Evolutionary conservation across 2,113 vertebrate species (phyloP).

Genomic region (Hemibagrus wyckioides): DNA sequence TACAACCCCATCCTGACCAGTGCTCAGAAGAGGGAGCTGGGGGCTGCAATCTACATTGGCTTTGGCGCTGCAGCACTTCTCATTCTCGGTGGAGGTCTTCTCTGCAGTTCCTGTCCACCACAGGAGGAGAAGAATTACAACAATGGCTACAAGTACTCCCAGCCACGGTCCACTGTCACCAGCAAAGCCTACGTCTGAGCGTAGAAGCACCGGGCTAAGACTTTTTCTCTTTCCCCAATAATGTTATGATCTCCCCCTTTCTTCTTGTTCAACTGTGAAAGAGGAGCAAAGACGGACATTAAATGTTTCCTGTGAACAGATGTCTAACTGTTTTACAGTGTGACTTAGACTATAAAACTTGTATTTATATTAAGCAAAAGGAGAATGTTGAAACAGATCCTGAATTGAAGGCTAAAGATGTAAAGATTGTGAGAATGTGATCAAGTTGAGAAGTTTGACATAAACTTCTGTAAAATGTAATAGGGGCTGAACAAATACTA

Average conservation of each 20-base stretch:
- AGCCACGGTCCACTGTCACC: slow-evolving; percentile 61
- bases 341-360: not conserved
- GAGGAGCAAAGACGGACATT: not conserved
- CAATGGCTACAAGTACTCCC: slow-evolving; percentile 67
- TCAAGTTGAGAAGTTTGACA: no score
- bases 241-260: not conserved
- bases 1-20: slow-evolving; percentile 74
- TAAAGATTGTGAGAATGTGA: not conserved
- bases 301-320: not conserved
- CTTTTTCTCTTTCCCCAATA: slow-evolving; percentile 20
- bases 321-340: not conserved
- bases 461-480: not conserved
- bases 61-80: slow-evolving; percentile 82
- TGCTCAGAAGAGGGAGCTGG: slow-evolving; percentile 76
- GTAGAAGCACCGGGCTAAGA: slow-evolving; percentile 20
- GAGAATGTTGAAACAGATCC: not conserved
- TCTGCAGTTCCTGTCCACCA: slow-evolving; percentile 87
- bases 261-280: not conserved
- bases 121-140: slow-evolving; percentile 77
- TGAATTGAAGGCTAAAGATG: no score
- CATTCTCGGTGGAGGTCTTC: slow-evolving; percentile 81
- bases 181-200: slow-evolving; percentile 72
- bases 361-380: not conserved
- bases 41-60: slow-evolving; percentile 85
- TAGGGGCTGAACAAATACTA: not conserved